These are phyloP conservation scores for Aphelinus atriplicis DNA, from an alignment of 1,140 invertebrate species.

Conservation along the genomic window DNA sequence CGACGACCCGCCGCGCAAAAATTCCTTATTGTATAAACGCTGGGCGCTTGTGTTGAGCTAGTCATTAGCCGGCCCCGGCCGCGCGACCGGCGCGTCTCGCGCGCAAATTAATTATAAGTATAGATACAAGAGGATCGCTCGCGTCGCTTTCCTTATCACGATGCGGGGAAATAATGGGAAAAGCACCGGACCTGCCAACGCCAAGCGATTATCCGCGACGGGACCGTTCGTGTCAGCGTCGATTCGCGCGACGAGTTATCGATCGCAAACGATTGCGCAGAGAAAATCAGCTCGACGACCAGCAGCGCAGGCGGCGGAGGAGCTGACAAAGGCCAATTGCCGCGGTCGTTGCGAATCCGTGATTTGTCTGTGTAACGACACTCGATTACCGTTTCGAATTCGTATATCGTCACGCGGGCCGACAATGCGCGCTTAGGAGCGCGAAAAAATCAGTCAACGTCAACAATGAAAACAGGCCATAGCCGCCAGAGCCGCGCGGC, in stretches of 20 bases:
- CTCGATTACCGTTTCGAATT: not conserved
- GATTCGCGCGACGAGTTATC: not conserved
- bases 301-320: no score
- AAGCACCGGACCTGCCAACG: no score
- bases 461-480: not conserved
- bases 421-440: not conserved
- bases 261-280: not conserved
- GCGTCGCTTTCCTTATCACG: no score
- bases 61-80: not conserved
- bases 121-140: no score
- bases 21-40: constrained; percentile 26
- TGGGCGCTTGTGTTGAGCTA: not conserved
- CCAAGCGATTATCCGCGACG: not conserved
- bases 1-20: constrained; percentile 6
- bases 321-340: no score
- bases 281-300: no score
- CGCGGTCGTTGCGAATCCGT: not conserved
- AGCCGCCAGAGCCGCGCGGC: no score
- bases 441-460: constrained; percentile 19
- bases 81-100: not conserved
- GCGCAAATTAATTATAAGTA: constrained; percentile 20
- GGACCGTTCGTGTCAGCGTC: not conserved
- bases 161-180: no score
- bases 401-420: not conserved
- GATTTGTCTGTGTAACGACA: not conserved